These are phyloP conservation scores for Hybognathus amarus DNA, from an alignment of 2,797 vertebrate species.

Conservation along the genomic window DNA sequence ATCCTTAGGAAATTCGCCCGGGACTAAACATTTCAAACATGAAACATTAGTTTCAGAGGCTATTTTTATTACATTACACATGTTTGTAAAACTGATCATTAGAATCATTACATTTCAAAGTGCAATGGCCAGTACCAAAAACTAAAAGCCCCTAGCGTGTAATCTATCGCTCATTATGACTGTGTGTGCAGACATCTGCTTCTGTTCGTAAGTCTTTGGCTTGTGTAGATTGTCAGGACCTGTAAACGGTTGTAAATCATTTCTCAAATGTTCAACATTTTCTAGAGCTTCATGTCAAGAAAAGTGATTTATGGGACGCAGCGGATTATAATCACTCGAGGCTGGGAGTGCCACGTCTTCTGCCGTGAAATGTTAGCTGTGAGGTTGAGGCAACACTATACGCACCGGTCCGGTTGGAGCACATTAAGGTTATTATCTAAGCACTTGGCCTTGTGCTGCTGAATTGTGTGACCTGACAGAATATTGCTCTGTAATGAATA, in stretches of 20 bases:
- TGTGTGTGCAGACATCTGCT: neutral
- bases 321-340: constrained; percentile 12
- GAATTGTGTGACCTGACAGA: constrained; percentile 23
- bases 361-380: constrained; percentile 10
- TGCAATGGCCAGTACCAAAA: neutral
- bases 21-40: neutral
- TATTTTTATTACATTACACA: neutral
- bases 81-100: constrained; percentile 6
- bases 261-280: constrained; percentile 35
- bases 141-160: neutral
- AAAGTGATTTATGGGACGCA: constrained; percentile 21
- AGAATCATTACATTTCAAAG: neutral
- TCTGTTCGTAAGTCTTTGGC: constrained; percentile 14
- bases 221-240: constrained; percentile 21
- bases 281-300: constrained; percentile 21
- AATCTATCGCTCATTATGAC: neutral
- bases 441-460: constrained; percentile 28
- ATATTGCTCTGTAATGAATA: constrained; percentile 28
- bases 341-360: constrained; percentile 27
- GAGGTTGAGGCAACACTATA: constrained; percentile 13
- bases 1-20: neutral
- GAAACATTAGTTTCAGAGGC: neutral
- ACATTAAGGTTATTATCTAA: constrained; percentile 1
- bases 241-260: constrained; percentile 4
- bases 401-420: neutral